Evolutionary conservation across 2,888 invertebrate genomes (phyloP).

Genomic region (Lymantria dispar): DNA sequence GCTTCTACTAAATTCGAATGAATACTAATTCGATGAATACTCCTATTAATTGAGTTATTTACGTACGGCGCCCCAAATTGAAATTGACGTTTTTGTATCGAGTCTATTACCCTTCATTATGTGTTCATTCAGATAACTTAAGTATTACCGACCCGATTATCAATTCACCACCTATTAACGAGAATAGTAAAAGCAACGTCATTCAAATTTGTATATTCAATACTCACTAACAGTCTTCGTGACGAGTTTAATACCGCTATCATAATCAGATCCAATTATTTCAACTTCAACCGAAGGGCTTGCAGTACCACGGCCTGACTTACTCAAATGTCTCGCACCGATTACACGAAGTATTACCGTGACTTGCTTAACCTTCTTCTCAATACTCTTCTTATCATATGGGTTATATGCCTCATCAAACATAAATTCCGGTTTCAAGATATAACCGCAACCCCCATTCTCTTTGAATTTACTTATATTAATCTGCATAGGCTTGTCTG

Average conservation of each 20-base stretch:
- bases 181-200: neutral
- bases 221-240: constrained; percentile 92
- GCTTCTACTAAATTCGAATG: no score
- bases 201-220: neutral
- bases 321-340: constrained; percentile 93
- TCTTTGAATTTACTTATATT: constrained; percentile 96
- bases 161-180: no score
- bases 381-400: constrained; percentile 84
- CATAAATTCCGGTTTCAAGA: constrained; percentile 96
- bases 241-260: constrained; percentile 90
- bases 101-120: no score
- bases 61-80: no score
- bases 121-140: no score
- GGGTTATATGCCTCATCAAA: constrained; percentile 90
- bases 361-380: constrained; percentile 64
- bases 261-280: constrained; percentile 93
- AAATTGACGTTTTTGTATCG: no score
- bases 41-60: no score
- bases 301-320: constrained; percentile 91
- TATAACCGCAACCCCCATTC: constrained; percentile 96
- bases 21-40: no score
- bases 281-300: constrained; percentile 97
- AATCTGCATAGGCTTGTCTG: constrained; percentile 97
- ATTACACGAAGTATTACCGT: constrained; percentile 89
- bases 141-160: no score